These are phyloP conservation scores for Aurelia sp. DNA, from an alignment of 30 jellyfish, hydroid and myxozoan genomes.

Conservation along the genomic window DNA sequence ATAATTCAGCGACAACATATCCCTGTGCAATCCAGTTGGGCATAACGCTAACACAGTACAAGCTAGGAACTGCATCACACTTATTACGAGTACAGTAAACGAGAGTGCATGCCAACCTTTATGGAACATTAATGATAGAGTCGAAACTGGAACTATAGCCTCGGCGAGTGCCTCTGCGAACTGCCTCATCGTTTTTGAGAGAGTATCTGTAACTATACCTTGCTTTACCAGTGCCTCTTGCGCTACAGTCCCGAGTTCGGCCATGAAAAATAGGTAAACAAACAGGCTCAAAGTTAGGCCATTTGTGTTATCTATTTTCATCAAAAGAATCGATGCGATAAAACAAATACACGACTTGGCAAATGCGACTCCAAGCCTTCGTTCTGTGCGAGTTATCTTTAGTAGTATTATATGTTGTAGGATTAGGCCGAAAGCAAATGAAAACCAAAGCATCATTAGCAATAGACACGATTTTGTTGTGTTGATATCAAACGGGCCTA, in stretches of 20 bases:
- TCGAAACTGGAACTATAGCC: slow-evolving; percentile 25
- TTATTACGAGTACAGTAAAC: slow-evolving; percentile 32
- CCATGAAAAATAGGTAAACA: slow-evolving; percentile 45
- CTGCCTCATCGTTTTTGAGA: slow-evolving; percentile 13
- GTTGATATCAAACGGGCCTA: slow-evolving; percentile 54
- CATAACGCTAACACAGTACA: slow-evolving; percentile 47
- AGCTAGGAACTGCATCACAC: slow-evolving; percentile 58
- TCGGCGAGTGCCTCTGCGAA: slow-evolving; percentile 59
- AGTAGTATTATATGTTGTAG: slow-evolving; percentile 31
- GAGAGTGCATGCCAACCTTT: slow-evolving; percentile 66
- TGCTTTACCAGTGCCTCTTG: slow-evolving; percentile 33
- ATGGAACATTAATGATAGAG: slow-evolving; percentile 53
- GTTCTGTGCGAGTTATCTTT: slow-evolving; percentile 19
- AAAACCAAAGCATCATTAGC: slow-evolving; percentile 51
- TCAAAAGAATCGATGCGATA: slow-evolving; percentile 38
- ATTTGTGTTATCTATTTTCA: slow-evolving; percentile 44
- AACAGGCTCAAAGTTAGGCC: slow-evolving; percentile 43
- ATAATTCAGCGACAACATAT: slow-evolving; percentile 36
- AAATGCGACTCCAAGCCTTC: slow-evolving; percentile 47
- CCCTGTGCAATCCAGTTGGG: slow-evolving; percentile 31
- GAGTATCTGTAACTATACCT: slow-evolving; percentile 9
- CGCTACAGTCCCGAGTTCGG: slow-evolving; percentile 40
- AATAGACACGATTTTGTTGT: slow-evolving; percentile 27
- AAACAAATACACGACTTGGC: slow-evolving; percentile 45
- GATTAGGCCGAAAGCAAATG: slow-evolving; percentile 55